Base-by-base conservation (phyloP, 64 coral and sea anemone species). In the Porites australiensis region DNA sequence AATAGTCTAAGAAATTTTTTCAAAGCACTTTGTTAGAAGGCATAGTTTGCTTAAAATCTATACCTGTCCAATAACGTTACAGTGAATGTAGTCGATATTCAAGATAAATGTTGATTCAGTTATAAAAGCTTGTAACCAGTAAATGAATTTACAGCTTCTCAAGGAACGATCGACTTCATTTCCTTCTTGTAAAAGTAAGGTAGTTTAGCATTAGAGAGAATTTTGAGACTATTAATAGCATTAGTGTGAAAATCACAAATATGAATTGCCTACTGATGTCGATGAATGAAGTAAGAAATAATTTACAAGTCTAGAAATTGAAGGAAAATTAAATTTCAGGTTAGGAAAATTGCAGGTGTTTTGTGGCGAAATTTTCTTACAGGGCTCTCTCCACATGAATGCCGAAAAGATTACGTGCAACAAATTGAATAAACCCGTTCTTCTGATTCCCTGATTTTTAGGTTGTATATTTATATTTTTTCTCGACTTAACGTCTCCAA, bases 211-310 rank as follows among this genome's bases (percentile, higher is more conserved):
- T 64, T 5, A 23, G n/a, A 19, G 6, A 78, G 27, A 55, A 23
- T 55, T 11, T 11, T 19, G 9, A 54, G 18, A 12, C 0, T 8
- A 3, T 10, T 78, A 74, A 3, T 11, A 15, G 9, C 22, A 20
- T 14, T 9, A 51, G 15, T 50, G 16, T 5, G 45, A 44, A 84
- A 84, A 84, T 64, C 43, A 44, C 16, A 63, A 62, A 60, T 44
- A 1, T 9, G 44, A 84, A 47, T 8, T 61, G 3, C n/a, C 61
- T 68, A n/a, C 19, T 8, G 46, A 7, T 3, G 58, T 4, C 27
- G 22, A 16, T 65, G 79, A 69, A 10, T 64, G 69, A 84, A 52
- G 16, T 69, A 6, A 47, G 50, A 47, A 68, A 84, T 69, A 84
- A 84, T 69, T 50, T 69, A 84, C 15, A 11, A 23, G 13, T 44